phyloP scores from a whole-genome alignment of 2,797 vertebrate species.

The Darevskia nairensis region DNA sequence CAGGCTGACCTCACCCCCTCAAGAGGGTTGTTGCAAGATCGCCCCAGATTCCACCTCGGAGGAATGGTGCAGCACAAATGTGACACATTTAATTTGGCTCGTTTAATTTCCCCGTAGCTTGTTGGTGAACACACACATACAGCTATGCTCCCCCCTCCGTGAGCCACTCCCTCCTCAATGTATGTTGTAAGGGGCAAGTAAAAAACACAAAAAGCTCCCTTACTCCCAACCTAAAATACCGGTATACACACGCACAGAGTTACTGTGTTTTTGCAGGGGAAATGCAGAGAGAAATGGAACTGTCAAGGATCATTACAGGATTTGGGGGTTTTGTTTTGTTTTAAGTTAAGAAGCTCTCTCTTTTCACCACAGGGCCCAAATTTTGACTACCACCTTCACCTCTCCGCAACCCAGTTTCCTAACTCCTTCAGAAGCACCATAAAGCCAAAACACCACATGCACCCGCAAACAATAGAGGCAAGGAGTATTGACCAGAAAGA shows the following conservation, averaged over 20 bases:
- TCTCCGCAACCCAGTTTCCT: not conserved
- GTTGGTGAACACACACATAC: not conserved
- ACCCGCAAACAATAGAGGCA: conserved; percentile 52
- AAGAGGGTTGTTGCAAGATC: not conserved
- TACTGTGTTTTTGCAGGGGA: not conserved
- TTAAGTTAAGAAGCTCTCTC: not conserved
- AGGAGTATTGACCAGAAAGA: not conserved
- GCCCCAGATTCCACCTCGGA: not conserved
- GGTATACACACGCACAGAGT: no score
- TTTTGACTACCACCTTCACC: not conserved
- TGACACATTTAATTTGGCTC: not conserved
- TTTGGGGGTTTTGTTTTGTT: not conserved
- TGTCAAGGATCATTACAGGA: not conserved
- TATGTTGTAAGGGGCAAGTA: not conserved
- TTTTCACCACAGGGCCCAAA: not conserved
- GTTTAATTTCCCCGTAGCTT: not conserved
- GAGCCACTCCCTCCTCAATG: not conserved
- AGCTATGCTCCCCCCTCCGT: no score
- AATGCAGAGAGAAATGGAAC: not conserved
- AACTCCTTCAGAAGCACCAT: not conserved
- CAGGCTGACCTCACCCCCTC: not conserved
- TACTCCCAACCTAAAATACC: not conserved
- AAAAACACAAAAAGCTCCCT: not conserved
- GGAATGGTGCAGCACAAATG: not conserved
- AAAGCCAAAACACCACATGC: not conserved